Evolutionary conservation across 2,888 invertebrate genomes (phyloP).

Genomic region (Digitonthophagus gazella): DNA sequence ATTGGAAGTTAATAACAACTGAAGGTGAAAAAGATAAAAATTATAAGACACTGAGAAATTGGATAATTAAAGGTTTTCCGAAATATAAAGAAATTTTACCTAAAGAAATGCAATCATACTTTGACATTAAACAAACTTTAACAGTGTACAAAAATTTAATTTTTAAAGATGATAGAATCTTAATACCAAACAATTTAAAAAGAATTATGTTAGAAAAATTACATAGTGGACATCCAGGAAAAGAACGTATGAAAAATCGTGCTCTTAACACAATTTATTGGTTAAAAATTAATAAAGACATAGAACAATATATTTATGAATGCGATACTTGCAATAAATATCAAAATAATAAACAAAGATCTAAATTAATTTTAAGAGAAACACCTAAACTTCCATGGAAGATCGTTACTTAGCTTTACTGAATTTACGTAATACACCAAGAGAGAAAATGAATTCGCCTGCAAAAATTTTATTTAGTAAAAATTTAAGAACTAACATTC

Average conservation of each 20-base stretch:
- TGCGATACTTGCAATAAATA: slow-evolving; percentile 3
- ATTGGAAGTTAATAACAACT: background rate
- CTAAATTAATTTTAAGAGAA: background rate
- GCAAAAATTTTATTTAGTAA: background rate
- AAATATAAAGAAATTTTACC: background rate
- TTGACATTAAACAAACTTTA: background rate
- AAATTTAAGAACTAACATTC: background rate
- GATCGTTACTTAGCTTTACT: background rate
- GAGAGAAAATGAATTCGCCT: background rate
- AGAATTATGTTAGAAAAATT: background rate
- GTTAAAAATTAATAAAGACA: background rate
- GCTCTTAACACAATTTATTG: background rate
- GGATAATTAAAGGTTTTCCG: background rate
- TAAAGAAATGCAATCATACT: background rate
- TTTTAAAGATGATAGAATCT: background rate
- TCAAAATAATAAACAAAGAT: background rate
- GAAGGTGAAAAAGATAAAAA: background rate
- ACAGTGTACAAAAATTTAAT: background rate
- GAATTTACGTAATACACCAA: background rate
- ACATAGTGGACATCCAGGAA: no score
- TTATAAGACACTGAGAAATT: background rate
- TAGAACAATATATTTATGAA: background rate
- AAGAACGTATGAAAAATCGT: background rate
- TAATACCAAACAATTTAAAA: background rate
- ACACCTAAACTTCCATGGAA: slow-evolving; percentile 3